Conservation (phyloP, 2,888 invertebrate genomes). For the Synergus itoensis region DNA sequence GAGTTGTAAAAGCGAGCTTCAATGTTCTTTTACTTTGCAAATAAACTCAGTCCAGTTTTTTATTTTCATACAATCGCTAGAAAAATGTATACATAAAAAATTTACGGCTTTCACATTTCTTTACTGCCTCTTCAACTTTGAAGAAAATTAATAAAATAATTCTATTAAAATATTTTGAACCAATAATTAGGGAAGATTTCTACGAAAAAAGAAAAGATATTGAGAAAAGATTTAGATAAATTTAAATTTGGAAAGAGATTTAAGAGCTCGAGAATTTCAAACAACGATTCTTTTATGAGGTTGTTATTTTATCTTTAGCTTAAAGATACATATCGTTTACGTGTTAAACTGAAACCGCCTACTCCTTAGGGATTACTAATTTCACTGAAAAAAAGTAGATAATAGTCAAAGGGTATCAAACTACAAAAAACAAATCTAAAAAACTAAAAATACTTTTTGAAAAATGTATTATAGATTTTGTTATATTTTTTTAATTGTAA, state of each 20-base stretch:
- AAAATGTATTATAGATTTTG: too few relatives aligned
- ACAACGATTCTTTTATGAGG: constrained; percentile 36
- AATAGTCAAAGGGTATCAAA: constrained; percentile 18
- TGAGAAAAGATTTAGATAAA: too few relatives aligned
- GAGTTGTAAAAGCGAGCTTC: not conserved
- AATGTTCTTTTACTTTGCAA: not conserved
- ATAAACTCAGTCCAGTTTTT: not conserved
- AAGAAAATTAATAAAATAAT: too few relatives aligned
- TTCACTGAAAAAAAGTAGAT: constrained; percentile 20
- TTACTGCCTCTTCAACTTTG: too few relatives aligned
- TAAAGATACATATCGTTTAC: constrained; percentile 24
- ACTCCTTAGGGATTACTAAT: constrained; percentile 19
- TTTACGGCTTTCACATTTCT: not conserved
- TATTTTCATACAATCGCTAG: not conserved
- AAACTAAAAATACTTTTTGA: not conserved
- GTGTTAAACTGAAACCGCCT: constrained; percentile 23
- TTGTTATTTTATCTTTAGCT: constrained; percentile 30
- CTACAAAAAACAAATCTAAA: too few relatives aligned
- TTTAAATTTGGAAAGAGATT: not conserved
- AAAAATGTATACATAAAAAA: not conserved
- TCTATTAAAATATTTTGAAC: too few relatives aligned
- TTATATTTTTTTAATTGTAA: too few relatives aligned
- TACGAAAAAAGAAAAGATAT: not conserved
- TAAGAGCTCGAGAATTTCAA: not conserved
- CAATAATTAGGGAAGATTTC: too few relatives aligned